Percentiles rank a stretch among this genome's conserved stretches.
Conservation (phyloP, 2,797 vertebrate genomes). For the Argyrosomus regius region DNA sequence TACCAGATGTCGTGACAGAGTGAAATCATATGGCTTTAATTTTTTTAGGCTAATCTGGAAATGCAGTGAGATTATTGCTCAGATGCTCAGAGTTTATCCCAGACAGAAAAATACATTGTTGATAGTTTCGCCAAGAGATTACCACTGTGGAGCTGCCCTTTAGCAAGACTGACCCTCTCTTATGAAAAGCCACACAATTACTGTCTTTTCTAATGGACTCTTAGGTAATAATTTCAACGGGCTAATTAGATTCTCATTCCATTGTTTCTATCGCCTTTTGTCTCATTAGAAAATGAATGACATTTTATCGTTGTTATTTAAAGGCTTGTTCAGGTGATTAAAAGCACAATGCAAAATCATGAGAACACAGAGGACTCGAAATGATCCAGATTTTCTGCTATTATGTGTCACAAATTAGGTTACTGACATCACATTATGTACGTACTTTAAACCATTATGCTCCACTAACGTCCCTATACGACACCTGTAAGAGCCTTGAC, state of each 20-base stretch:
- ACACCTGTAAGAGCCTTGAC: background rate
- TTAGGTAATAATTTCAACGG: conserved; percentile 60
- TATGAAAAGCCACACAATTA: conserved; percentile 45
- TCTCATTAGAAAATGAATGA: conserved; percentile 61
- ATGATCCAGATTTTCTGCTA: conserved; percentile 24
- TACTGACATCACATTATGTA: conserved; percentile 22
- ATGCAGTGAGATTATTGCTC: conserved; percentile 44
- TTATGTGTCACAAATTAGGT: conserved; percentile 40
- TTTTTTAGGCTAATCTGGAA: conserved; percentile 33
- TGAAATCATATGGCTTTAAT: conserved; percentile 31
- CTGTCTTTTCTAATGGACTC: conserved; percentile 56
- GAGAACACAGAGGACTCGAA: conserved; percentile 12
- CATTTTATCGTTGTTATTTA: conserved; percentile 57
- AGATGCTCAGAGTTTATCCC: conserved; percentile 47
- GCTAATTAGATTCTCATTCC: conserved; percentile 63
- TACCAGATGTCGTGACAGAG: conserved; percentile 7
- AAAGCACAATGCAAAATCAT: conserved; percentile 43
- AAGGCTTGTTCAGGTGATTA: conserved; percentile 58
- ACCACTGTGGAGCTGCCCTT: conserved; percentile 40
- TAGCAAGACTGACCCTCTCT: conserved; percentile 50
- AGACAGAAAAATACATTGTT: conserved; percentile 52
- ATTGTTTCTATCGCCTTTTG: conserved; percentile 61
- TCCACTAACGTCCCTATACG: background rate
- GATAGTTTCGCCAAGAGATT: conserved; percentile 60
- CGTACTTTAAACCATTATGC: conserved; percentile 16